These are phyloP conservation scores for Odontophorus gujanensis DNA, from an alignment of 2,113 vertebrate species.

Conservation along the genomic window DNA sequence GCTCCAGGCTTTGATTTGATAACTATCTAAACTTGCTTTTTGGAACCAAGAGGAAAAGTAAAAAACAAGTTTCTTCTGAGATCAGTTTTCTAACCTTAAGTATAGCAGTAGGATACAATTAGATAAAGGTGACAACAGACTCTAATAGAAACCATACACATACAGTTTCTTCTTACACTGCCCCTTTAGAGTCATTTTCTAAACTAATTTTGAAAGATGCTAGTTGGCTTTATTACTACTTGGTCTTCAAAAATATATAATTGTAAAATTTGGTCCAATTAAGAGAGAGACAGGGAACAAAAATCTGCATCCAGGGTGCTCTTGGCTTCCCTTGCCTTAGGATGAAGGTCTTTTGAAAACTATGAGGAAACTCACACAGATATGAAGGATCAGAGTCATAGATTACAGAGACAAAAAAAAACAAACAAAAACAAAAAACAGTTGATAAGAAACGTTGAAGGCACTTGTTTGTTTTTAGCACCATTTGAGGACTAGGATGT, in stretches of 20 bases:
- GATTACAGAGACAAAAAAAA: neutral
- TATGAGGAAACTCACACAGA: neutral
- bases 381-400: neutral
- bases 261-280: neutral
- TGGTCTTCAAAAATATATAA: neutral
- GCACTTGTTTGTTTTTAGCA: neutral
- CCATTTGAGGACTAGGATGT: neutral
- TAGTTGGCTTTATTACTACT: neutral
- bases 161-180: neutral
- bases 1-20: neutral
- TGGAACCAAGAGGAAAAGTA: neutral
- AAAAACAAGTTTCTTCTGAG: neutral
- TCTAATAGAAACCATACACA: neutral
- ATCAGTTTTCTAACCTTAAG: neutral
- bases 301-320: neutral
- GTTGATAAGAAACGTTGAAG: neutral
- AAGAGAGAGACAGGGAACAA: neutral
- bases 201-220: neutral
- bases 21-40: neutral
- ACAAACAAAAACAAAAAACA: neutral
- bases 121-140: neutral
- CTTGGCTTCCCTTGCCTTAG: fast-evolving
- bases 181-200: neutral
- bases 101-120: neutral
- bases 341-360: neutral